These are phyloP conservation scores for Hydrolagus colliei DNA, from an alignment of 2,797 vertebrate species.

Conservation along the genomic window DNA sequence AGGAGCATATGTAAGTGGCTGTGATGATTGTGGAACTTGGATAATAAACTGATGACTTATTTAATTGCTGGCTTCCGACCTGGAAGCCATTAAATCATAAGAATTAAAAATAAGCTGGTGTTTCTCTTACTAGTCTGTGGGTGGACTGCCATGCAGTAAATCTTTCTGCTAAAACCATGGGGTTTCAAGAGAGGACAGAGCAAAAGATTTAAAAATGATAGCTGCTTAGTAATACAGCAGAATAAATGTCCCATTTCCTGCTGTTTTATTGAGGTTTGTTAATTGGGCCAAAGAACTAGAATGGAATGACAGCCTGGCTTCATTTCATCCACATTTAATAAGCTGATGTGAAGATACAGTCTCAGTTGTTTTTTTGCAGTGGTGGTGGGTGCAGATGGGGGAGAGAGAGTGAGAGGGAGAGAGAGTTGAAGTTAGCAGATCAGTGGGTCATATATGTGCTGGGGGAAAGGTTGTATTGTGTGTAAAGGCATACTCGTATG, in stretches of 20 bases:
- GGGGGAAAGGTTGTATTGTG: not conserved
- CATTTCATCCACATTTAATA: slow-evolving; percentile 29
- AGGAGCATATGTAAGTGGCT: slow-evolving; percentile 5
- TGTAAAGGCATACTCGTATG: not conserved
- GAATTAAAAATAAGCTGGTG: slow-evolving; percentile 20
- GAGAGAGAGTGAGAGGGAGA: not conserved
- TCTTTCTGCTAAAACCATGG: slow-evolving; percentile 10
- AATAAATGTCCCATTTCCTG: slow-evolving; percentile 30
- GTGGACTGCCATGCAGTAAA: not conserved
- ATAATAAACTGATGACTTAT: slow-evolving; percentile 9
- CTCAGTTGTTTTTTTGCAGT: not conserved
- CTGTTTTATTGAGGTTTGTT: slow-evolving; percentile 31
- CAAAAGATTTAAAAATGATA: not conserved
- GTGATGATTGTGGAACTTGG: slow-evolving; percentile 21
- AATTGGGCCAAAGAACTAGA: slow-evolving; percentile 22
- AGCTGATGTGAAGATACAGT: not conserved
- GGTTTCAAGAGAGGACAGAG: not conserved
- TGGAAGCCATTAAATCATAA: slow-evolving; percentile 15
- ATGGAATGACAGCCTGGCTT: slow-evolving; percentile 22
- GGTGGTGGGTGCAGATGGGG: not conserved
- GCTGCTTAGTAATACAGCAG: not conserved
- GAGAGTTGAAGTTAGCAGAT: not conserved
- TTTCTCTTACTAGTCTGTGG: not conserved
- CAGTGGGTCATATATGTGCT: too few relatives aligned
- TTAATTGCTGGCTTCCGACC: slow-evolving; percentile 26